phyloP scores from a whole-genome alignment of 2,113 vertebrate genomes.

The Heterocephalus glaber region DNA sequence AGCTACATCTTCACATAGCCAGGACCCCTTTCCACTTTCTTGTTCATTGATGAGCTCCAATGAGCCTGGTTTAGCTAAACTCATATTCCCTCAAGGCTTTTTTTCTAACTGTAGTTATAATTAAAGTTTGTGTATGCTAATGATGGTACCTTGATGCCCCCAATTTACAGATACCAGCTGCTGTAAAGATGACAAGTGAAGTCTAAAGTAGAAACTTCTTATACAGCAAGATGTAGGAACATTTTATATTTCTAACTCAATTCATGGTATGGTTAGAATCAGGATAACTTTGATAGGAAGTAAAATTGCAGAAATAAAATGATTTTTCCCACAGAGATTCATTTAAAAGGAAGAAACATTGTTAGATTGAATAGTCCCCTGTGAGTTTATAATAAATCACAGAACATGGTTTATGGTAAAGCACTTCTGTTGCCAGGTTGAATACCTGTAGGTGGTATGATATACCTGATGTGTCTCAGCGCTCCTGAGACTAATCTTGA shows the following conservation, averaged over 20 bases:
- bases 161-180: not conserved
- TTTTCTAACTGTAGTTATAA: not conserved
- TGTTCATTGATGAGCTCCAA: not conserved
- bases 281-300: not conserved
- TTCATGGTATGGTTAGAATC: not conserved
- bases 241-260: not conserved
- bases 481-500: not conserved
- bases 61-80: not conserved
- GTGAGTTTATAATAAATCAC: not conserved
- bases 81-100: not conserved
- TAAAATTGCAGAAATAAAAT: not conserved
- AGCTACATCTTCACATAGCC: no score
- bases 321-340: not conserved
- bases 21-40: not conserved
- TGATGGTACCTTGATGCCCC: not conserved
- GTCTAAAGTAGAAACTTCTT: not conserved
- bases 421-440: not conserved
- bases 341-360: conserved; percentile 24
- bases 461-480: not conserved
- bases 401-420: not conserved
- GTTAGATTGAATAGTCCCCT: not conserved
- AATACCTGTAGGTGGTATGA: not conserved
- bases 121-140: not conserved
- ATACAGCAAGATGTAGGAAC: not conserved
- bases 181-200: not conserved